A percentile compares a stretch with the other conserved stretches of the same genome.
phyloP scores from a whole-genome alignment of 1,140 invertebrate species.

The Drosophila equinoxialis region DNA sequence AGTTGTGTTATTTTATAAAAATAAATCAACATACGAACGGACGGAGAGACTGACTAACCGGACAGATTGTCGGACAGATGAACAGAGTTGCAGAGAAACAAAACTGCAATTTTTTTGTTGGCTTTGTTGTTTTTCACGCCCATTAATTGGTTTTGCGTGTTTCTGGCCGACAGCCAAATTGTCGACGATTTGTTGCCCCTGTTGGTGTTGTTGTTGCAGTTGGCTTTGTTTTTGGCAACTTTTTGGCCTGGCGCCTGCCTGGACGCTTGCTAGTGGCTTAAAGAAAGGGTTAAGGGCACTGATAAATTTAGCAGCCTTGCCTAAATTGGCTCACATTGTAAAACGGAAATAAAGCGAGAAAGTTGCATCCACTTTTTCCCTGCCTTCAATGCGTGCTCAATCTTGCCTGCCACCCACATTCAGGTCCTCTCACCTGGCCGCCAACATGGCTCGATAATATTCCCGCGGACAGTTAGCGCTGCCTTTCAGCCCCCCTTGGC shows the following conservation, averaged over 20 bases:
- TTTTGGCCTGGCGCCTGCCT: constrained; percentile 49
- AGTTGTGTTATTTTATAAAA: constrained; percentile 76
- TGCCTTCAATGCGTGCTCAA: constrained; percentile 31
- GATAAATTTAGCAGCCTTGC: constrained; percentile 32
- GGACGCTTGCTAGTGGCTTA: constrained; percentile 6
- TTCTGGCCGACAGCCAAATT: constrained; percentile 73
- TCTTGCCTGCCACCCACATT: constrained; percentile 57
- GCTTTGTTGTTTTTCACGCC: constrained; percentile 72
- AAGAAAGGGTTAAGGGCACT: constrained; percentile 22
- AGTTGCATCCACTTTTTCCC: constrained; percentile 51
- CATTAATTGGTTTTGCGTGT: constrained; percentile 81
- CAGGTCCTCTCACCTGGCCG: constrained; percentile 63
- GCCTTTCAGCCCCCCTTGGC: constrained; percentile 48
- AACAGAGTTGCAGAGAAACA: constrained; percentile 43
- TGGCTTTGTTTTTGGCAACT: constrained; percentile 40
- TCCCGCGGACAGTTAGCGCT: constrained; percentile 63
- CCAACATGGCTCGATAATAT: constrained; percentile 69
- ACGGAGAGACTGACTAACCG: neutral
- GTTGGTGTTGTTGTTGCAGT: constrained; percentile 24
- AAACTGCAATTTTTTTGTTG: constrained; percentile 62
- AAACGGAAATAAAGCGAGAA: constrained; percentile 51
- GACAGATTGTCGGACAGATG: neutral
- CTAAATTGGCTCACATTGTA: constrained; percentile 56
- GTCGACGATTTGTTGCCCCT: constrained; percentile 72
- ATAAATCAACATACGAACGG: constrained; percentile 71